Evolutionary conservation across 1,140 invertebrate genomes (phyloP), one percentile per base, ranked within the genome.

Genomic region (Mercenaria mercenaria): DNA sequence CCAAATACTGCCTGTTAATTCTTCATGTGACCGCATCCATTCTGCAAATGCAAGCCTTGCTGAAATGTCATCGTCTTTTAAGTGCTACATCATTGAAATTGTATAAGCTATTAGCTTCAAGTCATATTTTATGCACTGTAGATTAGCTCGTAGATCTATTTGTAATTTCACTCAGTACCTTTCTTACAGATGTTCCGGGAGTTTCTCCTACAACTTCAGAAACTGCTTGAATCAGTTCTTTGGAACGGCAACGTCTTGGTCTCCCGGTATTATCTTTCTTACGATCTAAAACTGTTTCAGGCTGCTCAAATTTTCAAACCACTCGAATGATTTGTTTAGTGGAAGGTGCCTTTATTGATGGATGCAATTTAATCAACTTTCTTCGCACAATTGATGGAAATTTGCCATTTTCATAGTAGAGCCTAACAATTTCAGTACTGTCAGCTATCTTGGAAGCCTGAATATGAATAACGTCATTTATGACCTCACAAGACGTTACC

Each of bases 391-490:
- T n/a, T n/a, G n/a, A n/a, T n/a, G n/a, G n/a, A n/a, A n/a, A n/a
- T n/a, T n/a, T n/a, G n/a, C n/a, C n/a, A n/a, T n/a, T n/a, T n/a
- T n/a, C n/a, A n/a, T n/a, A n/a, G n/a, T n/a, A n/a, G n/a, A n/a
- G n/a, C n/a, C n/a, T n/a, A n/a, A n/a, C n/a, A n/a, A n/a, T n/a
- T n/a, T n/a, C n/a, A n/a, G n/a, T n/a, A n/a, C n/a, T n/a, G n/a
- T n/a, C n/a, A n/a, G n/a, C n/a, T n/a, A n/a, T n/a, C n/a, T n/a
- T 67, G 64, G 64, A 67, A 67, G 20, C 29, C 26, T 67, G 15
- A 67, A 67, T 67, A 67, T 67, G 26, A 67, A 67, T 67, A 6
- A 67, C 64, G 64, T 67, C 64, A 67, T 67, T 67, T 11, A 67
- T 67, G 11, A 37, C 64, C n/a, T 67, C 34, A 67, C 4, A 32